Percentiles rank a stretch among this genome's conserved stretches.
phyloP scores from a whole-genome alignment of 2,797 vertebrate genomes.

The Telmatherina bonti region DNA sequence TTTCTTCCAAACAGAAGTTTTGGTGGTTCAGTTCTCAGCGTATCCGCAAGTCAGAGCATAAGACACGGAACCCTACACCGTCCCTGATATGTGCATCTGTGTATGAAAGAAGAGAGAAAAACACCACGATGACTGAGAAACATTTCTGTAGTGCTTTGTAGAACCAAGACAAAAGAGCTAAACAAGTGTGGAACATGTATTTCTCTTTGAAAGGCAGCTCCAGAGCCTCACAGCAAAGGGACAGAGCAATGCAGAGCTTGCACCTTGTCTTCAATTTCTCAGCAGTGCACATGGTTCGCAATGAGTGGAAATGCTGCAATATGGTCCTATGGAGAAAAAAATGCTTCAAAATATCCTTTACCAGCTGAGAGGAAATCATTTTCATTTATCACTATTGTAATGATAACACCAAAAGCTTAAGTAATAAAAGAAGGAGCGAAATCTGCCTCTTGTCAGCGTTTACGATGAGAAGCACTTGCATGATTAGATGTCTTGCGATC shows the following conservation, averaged over 20 bases:
- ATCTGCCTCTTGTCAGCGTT: conserved; percentile 83
- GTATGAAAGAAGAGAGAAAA: not conserved
- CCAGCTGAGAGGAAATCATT: conserved; percentile 74
- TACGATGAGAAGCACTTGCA: conserved; percentile 80
- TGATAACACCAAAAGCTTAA: conserved; percentile 68
- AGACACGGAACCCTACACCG: no score
- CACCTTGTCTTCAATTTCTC: not conserved
- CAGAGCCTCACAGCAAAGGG: not conserved
- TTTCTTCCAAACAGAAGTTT: not conserved
- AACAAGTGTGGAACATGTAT: not conserved
- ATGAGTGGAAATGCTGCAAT: conserved; percentile 2
- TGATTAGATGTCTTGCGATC: conserved; percentile 81
- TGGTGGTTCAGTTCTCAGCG: not conserved
- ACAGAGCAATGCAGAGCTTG: not conserved
- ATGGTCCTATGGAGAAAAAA: conserved; percentile 12
- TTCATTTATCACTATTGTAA: conserved; percentile 79
- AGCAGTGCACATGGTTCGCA: conserved; percentile 3
- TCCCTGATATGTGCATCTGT: not conserved
- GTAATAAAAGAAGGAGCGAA: conserved; percentile 74
- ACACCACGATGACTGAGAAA: not conserved
- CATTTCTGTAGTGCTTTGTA: not conserved
- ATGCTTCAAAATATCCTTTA: conserved; percentile 60
- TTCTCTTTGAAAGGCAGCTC: not conserved
- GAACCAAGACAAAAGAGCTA: not conserved
- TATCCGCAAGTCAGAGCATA: not conserved